Base-by-base conservation (phyloP, 30 jellyfish, hydroid and myxozoan species). In the Turritopsis rubra region DNA sequence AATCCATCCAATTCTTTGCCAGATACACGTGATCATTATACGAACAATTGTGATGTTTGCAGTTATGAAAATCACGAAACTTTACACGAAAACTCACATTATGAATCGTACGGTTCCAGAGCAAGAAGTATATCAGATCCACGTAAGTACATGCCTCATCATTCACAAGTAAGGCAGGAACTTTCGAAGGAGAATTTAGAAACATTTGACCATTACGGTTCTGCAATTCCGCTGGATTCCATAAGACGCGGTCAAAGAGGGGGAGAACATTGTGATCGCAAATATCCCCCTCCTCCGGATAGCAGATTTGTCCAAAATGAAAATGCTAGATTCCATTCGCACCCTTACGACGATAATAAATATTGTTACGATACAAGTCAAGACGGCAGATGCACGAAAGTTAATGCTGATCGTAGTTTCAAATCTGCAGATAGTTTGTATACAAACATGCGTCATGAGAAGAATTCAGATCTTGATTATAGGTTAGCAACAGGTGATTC, bases 41-140 rank as follows among this genome's bases (percentile, higher is more conserved):
- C 30, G 77, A 68, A 68, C 77, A 68, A 68, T 68, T 68, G 30
- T 68, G 30, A 68, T 9, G 31, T n/a, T 23, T n/a, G 77, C 21
- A 68, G 30, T 68, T 68, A 68, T 27, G 60, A 41, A 41, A 68
- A 27, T 22, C 28, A 68, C 77, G 77, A 68, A n/a, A 17, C 77
- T 0, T n/a, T 23, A 68, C 77, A 68, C 30, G 77, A 68, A 9
- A 68, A 41, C 60, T 41, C 60, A 13, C 60, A 41, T 41, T 41
- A 41, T 41, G 60, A 41, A 41, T 13, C 60, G 60, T 41, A 41
- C 13, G 13, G 60, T 41, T 41, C 60, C 60, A 41, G 60, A 27
- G 31, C 77, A 27, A 68, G 77, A 27, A 68, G 31, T 68, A n/a
- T 68, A 68, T 68, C 77, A n/a, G 77, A 68, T 68, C 77, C 77